Percentiles rank a stretch among this genome's conserved stretches.
These are phyloP conservation scores for Thinocorus orbignyianus DNA, from an alignment of 2,113 vertebrate genomes.

Conservation along the genomic window DNA sequence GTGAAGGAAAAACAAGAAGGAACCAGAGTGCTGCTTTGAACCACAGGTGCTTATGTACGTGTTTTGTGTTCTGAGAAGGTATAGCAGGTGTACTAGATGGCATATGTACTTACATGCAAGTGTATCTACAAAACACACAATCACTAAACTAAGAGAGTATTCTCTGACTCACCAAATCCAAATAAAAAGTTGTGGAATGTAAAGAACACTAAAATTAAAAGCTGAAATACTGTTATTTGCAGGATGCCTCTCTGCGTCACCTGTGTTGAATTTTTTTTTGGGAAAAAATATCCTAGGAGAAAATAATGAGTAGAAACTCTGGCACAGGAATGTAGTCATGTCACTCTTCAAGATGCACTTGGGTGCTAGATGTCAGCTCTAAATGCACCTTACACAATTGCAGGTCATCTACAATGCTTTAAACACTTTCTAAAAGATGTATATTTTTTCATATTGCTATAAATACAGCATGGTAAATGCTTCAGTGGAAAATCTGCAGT, in stretches of 20 bases:
- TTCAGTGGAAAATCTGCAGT: not conserved
- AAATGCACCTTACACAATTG: not conserved
- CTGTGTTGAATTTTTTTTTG: not conserved
- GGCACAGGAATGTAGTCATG: not conserved
- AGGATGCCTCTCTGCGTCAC: not conserved
- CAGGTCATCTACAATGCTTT: not conserved
- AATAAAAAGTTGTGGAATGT: not conserved
- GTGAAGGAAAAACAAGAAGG: accelerated
- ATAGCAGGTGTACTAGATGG: not conserved
- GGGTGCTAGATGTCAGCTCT: not conserved
- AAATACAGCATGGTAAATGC: not conserved
- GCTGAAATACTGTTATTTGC: not conserved
- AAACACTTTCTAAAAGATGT: not conserved
- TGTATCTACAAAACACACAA: not conserved
- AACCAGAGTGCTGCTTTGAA: not conserved
- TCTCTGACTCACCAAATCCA: not conserved
- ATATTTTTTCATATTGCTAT: not conserved
- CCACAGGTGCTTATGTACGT: accelerated
- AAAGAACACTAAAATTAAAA: not conserved
- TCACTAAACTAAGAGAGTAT: not conserved
- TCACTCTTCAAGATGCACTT: not conserved
- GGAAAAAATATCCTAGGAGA: accelerated
- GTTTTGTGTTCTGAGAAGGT: not conserved
- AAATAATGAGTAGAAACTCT: not conserved
- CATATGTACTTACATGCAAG: accelerated